These are phyloP conservation scores for Chelonus insularis DNA, from an alignment of 1,140 invertebrate species.

Conservation along the genomic window DNA sequence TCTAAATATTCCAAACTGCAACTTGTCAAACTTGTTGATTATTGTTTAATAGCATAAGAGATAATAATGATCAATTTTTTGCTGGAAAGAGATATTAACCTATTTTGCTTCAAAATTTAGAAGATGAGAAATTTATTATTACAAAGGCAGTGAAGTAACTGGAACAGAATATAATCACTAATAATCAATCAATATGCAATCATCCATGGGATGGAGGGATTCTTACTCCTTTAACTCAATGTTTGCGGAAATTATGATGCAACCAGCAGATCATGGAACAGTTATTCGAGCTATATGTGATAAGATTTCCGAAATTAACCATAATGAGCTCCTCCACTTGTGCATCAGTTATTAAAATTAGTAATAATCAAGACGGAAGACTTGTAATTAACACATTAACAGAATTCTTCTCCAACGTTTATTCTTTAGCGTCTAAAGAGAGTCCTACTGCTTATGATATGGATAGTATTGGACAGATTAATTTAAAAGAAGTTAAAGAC, in stretches of 20 bases:
- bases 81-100: slow-evolving; percentile 62
- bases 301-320: slow-evolving; percentile 41
- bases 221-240: slow-evolving; percentile 56
- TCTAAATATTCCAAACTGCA: slow-evolving; percentile 38
- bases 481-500: slow-evolving; percentile 49
- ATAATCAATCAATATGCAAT: slow-evolving; percentile 53
- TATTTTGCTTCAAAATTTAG: slow-evolving; percentile 51
- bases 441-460: slow-evolving; percentile 30
- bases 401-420: slow-evolving; percentile 52
- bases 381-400: slow-evolving; percentile 50
- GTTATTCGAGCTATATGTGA: slow-evolving; percentile 52
- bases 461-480: slow-evolving; percentile 42
- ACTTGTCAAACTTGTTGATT: slow-evolving; percentile 47
- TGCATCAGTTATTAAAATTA: slow-evolving; percentile 57
- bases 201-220: slow-evolving; percentile 48
- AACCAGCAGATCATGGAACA: slow-evolving; percentile 48
- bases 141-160: slow-evolving; percentile 48
- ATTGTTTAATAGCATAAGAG: slow-evolving; percentile 46
- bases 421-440: slow-evolving; percentile 33
- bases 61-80: slow-evolving; percentile 46
- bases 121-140: slow-evolving; percentile 52
- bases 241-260: slow-evolving; percentile 56
- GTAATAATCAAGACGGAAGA: slow-evolving; percentile 43
- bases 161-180: slow-evolving; percentile 55
- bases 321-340: slow-evolving; percentile 60